Base-by-base conservation (phyloP, 2,888 invertebrate genomes). In the Cheilosia vernalis region DNA sequence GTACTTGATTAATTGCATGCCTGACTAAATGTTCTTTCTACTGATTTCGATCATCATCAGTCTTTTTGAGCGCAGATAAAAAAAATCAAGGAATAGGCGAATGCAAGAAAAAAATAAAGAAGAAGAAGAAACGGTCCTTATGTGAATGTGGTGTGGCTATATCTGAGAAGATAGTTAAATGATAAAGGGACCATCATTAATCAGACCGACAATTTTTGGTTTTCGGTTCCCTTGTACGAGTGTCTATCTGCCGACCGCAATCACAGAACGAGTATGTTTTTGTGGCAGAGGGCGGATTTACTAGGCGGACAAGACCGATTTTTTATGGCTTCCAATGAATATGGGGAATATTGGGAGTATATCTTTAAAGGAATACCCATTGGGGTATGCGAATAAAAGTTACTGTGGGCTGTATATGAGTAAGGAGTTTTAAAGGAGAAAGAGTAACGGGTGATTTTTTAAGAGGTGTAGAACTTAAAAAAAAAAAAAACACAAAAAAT, bases 21-120 rank as follows among this genome's bases (percentile, higher is more conserved):
- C 85, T 77, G 76, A 73, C 80, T 85, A 81, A 85, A 85, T 85
- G 85, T 85, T 81, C 85, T 83, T 81, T 85, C 81, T 72, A 85
- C 85, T 85, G 76, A 81, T 85, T 85, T 81, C 81, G 85, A 85
- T 85, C 85, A 81, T 76, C 85, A 85, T 85, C 85, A 85, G 85
- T 82, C 85, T 85, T 85, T 80, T 72, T 55, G 76, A 61, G 64
- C 49, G 40, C 2, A 13, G 10, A 49, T 15, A 24, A 51, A 51
- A 51, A 24, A 24, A 24, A 33, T 27, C 6, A 49, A 73, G 30
- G 47, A 55, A 73, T 80, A 73, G 73, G 80, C 80, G 63, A 80
- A 67, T 30, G 53, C n/a, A 40, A 3, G 17, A 53, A 27, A 21
- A 21, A 21, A 21, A 37, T n/a, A 37, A 40, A 42, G 30, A 40